Percentiles rank a stretch among this genome's conserved stretches.
Conservation (phyloP, 2,113 vertebrate genomes). For the Asarcornis scutulata region DNA sequence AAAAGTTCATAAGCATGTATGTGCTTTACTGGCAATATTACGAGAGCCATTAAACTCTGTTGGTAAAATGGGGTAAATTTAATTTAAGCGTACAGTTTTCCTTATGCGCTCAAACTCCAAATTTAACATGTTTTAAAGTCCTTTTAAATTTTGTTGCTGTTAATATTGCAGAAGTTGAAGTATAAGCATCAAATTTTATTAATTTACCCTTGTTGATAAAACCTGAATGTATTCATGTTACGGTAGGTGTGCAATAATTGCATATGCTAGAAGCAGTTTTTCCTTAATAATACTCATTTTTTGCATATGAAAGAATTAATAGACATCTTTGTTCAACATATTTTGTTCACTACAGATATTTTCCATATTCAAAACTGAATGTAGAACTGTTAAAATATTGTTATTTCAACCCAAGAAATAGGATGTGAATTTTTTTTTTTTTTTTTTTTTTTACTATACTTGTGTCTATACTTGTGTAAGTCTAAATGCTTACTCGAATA, state of each 20-base stretch:
- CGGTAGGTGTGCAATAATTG: neutral
- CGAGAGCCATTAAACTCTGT: conserved; percentile 5
- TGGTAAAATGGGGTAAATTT: conserved; percentile 1
- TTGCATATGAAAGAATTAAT: neutral
- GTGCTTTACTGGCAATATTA: neutral
- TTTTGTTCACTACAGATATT: neutral
- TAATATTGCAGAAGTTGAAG: neutral
- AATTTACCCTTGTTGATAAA: neutral
- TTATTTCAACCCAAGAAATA: neutral
- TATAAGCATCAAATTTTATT: neutral
- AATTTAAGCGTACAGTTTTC: conserved; percentile 17
- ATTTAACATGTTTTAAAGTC: neutral
- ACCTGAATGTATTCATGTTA: neutral
- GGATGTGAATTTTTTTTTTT: neutral
- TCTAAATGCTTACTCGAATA: neutral
- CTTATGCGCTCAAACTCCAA: neutral
- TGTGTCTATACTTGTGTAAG: neutral
- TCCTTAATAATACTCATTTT: neutral
- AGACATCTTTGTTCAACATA: neutral
- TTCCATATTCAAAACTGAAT: neutral
- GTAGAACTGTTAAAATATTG: neutral
- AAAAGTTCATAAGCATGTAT: neutral
- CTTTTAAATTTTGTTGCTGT: neutral
- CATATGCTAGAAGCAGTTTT: neutral
- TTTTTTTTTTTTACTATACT: neutral